A percentile compares a stretch with the other conserved stretches of the same genome.
phyloP scores from a whole-genome alignment of 2,888 invertebrate genomes.

The Eledone cirrhosa region DNA sequence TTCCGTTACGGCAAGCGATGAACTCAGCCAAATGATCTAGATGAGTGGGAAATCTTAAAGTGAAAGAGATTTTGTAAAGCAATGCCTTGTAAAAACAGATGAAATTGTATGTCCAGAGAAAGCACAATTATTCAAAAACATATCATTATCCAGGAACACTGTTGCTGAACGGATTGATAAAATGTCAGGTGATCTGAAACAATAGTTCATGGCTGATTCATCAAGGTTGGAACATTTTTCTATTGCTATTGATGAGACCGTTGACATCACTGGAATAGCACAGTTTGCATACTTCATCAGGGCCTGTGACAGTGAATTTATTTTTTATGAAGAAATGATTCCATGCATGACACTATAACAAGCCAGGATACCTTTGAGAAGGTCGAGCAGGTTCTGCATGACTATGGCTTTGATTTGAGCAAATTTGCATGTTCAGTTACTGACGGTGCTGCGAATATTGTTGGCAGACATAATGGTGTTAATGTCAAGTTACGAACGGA shows the following conservation, averaged over 20 bases:
- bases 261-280: too few relatives aligned
- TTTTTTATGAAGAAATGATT: neutral
- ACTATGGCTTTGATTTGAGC: neutral
- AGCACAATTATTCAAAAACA: neutral
- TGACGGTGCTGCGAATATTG: neutral
- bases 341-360: conserved; percentile 2
- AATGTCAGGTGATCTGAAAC: neutral
- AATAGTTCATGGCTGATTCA: too few relatives aligned
- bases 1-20: neutral
- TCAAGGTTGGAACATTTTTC: too few relatives aligned
- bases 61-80: neutral
- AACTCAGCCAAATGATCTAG: neutral
- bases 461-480: neutral
- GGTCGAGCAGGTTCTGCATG: too few relatives aligned
- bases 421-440: neutral
- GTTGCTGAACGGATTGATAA: neutral
- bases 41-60: neutral
- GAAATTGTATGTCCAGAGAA: neutral
- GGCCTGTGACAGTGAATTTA: too few relatives aligned
- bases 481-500: neutral
- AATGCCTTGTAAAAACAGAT: neutral
- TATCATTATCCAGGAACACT: neutral
- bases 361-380: neutral
- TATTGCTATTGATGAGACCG: too few relatives aligned
- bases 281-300: too few relatives aligned